Conservation (phyloP, 2,797 vertebrate genomes). For the Botia almorhae region DNA sequence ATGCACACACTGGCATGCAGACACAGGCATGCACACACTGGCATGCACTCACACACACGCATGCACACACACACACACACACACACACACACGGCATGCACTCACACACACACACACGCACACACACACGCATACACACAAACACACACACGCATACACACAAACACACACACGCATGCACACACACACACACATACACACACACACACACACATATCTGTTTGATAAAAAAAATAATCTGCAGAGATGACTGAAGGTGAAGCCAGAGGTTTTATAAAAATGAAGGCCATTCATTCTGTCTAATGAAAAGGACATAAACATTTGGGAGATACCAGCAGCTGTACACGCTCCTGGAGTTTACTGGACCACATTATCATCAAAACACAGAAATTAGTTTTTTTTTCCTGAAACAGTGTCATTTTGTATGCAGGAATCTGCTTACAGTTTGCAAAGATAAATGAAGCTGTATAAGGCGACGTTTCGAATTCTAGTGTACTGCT, state of each 20-base stretch:
- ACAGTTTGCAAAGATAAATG: background rate
- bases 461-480: background rate
- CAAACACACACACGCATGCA: background rate
- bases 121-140: background rate
- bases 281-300: slow-evolving; percentile 5
- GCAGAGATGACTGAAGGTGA: background rate
- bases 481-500: background rate
- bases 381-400: background rate
- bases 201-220: background rate
- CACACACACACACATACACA: background rate
- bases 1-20: background rate
- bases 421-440: no score
- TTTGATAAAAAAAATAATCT: background rate
- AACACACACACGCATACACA: background rate
- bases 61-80: background rate
- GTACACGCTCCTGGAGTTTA: background rate
- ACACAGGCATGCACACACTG: background rate
- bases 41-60: background rate
- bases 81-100: background rate
- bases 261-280: slow-evolving; percentile 9
- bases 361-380: background rate
- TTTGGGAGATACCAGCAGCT: background rate
- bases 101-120: background rate
- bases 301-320: slow-evolving; percentile 8
- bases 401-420: background rate